These are phyloP conservation scores for Macrocentrus cingulum DNA, from an alignment of 1,140 invertebrate genomes.

Conservation along the genomic window DNA sequence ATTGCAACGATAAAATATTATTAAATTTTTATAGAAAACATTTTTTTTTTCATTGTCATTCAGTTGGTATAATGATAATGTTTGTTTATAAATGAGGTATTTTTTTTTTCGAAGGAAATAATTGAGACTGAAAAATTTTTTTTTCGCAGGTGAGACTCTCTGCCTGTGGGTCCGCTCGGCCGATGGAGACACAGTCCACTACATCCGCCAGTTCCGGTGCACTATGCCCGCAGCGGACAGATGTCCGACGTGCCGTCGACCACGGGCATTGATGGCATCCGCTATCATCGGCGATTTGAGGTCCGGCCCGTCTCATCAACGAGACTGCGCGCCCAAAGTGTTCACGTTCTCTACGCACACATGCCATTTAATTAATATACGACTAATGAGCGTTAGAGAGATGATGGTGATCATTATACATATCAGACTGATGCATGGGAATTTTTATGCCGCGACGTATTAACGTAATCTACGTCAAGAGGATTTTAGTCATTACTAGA, in stretches of 20 bases:
- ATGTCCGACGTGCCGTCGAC: slow-evolving; percentile 12
- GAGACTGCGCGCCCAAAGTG: slow-evolving; percentile 32
- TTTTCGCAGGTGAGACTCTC: slow-evolving; percentile 28
- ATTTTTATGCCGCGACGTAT: neutral
- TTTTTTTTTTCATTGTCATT: too few relatives aligned
- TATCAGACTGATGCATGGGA: neutral
- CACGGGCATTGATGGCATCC: slow-evolving; percentile 4
- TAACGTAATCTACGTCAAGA: too few relatives aligned
- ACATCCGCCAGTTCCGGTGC: slow-evolving; percentile 2
- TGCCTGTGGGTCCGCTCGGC: slow-evolving; percentile 17
- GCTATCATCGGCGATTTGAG: slow-evolving; percentile 24
- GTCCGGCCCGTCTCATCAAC: slow-evolving; percentile 20
- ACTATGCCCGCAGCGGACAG: slow-evolving; percentile 10
- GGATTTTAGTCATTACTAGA: too few relatives aligned
- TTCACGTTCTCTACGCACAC: slow-evolving; percentile 31
- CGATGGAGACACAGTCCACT: slow-evolving; percentile 10
- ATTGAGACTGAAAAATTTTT: too few relatives aligned
- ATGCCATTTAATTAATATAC: slow-evolving; percentile 25
- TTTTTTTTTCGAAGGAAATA: too few relatives aligned
- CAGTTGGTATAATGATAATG: too few relatives aligned
- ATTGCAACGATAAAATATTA: too few relatives aligned
- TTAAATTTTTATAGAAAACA: too few relatives aligned
- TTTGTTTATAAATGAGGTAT: too few relatives aligned
- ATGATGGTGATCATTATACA: neutral
- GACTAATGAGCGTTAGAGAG: neutral